phyloP scores from a whole-genome alignment of 2,888 invertebrate species.

The Nesidiocoris tenuis region DNA sequence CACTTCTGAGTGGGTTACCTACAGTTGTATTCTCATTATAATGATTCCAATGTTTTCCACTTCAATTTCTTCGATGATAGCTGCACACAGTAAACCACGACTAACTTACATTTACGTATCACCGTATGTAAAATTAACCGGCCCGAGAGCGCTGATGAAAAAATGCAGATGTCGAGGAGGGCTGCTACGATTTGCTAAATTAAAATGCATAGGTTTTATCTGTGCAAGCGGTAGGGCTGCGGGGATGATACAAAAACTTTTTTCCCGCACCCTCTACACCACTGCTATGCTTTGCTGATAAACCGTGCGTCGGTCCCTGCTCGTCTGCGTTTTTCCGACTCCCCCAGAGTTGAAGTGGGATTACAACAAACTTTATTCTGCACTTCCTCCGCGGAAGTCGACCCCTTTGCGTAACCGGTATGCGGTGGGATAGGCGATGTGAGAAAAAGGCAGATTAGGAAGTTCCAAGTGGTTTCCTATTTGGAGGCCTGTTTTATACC shows the following conservation, averaged over 20 bases:
- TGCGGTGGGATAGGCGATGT: slow-evolving; percentile 7
- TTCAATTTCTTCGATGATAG: too few relatives aligned
- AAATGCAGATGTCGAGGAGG: not conserved
- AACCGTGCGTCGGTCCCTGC: not conserved
- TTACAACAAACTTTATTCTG: slow-evolving; percentile 29
- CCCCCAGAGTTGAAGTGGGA: slow-evolving; percentile 30
- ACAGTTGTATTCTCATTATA: too few relatives aligned
- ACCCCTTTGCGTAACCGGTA: not conserved
- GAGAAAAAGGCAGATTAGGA: slow-evolving; percentile 43
- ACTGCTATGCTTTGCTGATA: slow-evolving; percentile 1
- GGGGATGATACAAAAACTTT: slow-evolving; percentile 16
- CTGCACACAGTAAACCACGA: too few relatives aligned
- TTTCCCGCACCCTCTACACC: not conserved
- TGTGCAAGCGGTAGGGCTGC: not conserved
- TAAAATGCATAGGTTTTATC: slow-evolving; percentile 17
- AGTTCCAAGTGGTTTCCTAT: slow-evolving; percentile 37
- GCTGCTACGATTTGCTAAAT: not conserved
- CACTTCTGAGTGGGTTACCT: too few relatives aligned
- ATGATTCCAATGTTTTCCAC: too few relatives aligned
- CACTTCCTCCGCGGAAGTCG: slow-evolving; percentile 1
- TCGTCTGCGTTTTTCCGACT: not conserved
- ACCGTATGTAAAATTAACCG: too few relatives aligned
- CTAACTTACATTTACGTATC: too few relatives aligned
- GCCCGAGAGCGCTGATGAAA: too few relatives aligned
- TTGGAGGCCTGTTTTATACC: not conserved